phyloP scores from a whole-genome alignment of 2,888 invertebrate species.

The Acanthosepion esculentum region DNA sequence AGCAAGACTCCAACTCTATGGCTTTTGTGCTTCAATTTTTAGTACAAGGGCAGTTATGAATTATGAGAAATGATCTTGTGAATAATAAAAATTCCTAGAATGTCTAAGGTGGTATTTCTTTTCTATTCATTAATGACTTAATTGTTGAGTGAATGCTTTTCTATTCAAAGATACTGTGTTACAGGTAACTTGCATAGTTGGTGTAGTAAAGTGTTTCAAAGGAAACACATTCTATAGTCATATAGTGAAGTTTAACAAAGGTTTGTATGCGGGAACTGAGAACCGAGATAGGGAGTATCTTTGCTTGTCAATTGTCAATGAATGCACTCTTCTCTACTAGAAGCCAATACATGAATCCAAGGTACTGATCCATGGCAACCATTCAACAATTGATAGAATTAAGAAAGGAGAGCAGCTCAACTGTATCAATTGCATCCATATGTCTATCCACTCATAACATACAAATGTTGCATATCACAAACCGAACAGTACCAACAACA shows the following conservation, averaged over 20 bases:
- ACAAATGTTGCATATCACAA: too few species aligned
- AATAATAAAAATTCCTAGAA: neutral
- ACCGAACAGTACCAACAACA: too few species aligned
- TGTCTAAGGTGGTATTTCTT: neutral
- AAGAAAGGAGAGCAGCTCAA: too few species aligned
- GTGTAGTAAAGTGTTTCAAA: neutral
- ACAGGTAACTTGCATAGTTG: neutral
- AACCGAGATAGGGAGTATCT: neutral
- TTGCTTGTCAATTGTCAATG: too few species aligned
- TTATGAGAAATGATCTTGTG: neutral
- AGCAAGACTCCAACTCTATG: too few species aligned
- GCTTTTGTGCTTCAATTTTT: neutral
- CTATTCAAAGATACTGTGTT: neutral
- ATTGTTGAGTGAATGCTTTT: neutral
- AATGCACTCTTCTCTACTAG: too few species aligned
- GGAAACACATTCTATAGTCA: neutral
- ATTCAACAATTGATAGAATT: too few species aligned
- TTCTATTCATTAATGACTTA: neutral
- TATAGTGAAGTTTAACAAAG: neutral
- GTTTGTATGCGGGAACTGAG: neutral
- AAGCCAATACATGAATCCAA: too few species aligned
- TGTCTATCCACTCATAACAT: too few species aligned
- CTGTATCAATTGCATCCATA: too few species aligned
- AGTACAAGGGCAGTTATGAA: neutral
- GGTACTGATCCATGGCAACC: too few species aligned